Base-by-base conservation (phyloP, 2,888 invertebrate genomes). In the Rhagonycha fulva region DNA sequence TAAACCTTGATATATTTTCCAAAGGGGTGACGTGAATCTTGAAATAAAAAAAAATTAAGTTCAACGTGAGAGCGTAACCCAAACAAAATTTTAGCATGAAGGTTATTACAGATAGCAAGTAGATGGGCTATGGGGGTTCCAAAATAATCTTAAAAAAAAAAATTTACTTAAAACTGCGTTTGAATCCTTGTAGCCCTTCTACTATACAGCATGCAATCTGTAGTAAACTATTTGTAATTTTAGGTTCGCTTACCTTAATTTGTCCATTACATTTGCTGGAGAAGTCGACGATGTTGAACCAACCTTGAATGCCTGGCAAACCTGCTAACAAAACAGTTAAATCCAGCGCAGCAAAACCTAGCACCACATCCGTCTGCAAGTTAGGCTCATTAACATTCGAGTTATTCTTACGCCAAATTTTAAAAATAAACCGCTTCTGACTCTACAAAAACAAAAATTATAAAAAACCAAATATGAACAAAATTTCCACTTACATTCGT, bases 251-350 rank as follows among this genome's bases (percentile, higher is more conserved):
- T 82, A 92, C 90, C 85, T 92, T 90, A 66, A 93, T 89, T 83
- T 92, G 92, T 1, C 92, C 93, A 77, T 91, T 91, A 68, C 90
- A 90, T 71, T 89, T 88, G 7, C 89, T 89, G 4, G 87, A 84
- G 79, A 91, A 91, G 81, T 92, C 92, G n/a, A 91, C 88, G 68
- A 93, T 91, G 83, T 92, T 91, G 82, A 91, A 92, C 90, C 91
- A 92, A n/a, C 91, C 92, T 68, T 89, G 89, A 69, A 92, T 88
- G 32, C 87, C 87, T 10, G 90, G 89, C 79, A 90, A 87, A 4
- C 90, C 89, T 60, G 88, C 87, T 19, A 88, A 81, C 26, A 92
- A 85, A 19, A 89, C 88, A 3, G 89, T 90, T 62, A 93, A 85
- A 86, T 92, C 91, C 24, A 93, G 85, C 5, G 91, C 89, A 11